phyloP scores from a whole-genome alignment of 2,888 invertebrate species.

The Mesodorylaimus sp. region DNA sequence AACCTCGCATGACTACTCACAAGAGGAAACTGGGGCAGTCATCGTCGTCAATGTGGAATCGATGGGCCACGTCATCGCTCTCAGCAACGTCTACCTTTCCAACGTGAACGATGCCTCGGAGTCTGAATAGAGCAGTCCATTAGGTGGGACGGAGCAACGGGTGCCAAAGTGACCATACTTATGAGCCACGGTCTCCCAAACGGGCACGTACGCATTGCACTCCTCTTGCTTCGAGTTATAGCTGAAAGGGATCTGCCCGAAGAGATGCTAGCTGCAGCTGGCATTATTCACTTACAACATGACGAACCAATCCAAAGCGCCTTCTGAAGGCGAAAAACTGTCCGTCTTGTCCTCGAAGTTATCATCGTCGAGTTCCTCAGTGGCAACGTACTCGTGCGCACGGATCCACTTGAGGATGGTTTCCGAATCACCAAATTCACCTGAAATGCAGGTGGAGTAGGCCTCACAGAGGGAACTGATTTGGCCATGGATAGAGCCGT shows the following conservation, averaged over 20 bases:
- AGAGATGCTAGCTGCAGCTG: not conserved
- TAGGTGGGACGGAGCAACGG: not conserved
- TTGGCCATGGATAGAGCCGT: too few relatives aligned
- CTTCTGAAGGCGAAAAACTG: constrained; percentile 21
- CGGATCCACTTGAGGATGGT: constrained; percentile 25
- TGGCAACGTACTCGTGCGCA: constrained; percentile 26
- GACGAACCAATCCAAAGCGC: constrained; percentile 28
- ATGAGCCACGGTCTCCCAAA: constrained; percentile 29
- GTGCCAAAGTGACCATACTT: constrained; percentile 15
- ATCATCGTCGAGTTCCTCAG: constrained; percentile 26
- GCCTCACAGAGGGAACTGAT: too few relatives aligned
- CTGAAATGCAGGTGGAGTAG: too few relatives aligned
- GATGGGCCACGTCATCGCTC: constrained; percentile 27
- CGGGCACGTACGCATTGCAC: constrained; percentile 25
- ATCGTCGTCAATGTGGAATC: constrained; percentile 26
- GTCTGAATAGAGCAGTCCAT: constrained; percentile 13
- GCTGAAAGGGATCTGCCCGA: constrained; percentile 13
- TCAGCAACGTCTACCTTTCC: constrained; percentile 26
- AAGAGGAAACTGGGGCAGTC: constrained; percentile 28
- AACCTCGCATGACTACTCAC: too few relatives aligned
- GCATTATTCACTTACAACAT: constrained; percentile 23
- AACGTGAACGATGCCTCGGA: constrained; percentile 27
- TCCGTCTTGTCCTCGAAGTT: constrained; percentile 19
- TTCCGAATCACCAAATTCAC: constrained; percentile 27
- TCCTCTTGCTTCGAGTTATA: constrained; percentile 26